Conservation (phyloP, 2,888 invertebrate species). For the Pharmacophagus antenor region DNA sequence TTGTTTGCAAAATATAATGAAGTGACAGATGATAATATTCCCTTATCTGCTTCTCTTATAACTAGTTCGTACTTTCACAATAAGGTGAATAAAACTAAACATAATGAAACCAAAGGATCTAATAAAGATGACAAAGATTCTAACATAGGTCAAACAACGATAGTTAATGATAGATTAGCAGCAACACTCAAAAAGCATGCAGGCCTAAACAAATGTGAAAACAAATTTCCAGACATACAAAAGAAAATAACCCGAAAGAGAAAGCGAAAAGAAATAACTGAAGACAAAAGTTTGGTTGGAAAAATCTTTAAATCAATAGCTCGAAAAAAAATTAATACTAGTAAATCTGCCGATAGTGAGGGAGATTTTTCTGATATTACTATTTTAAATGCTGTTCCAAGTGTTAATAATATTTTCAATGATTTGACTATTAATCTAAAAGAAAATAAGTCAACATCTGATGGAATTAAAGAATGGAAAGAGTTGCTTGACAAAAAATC, state of each 20-base stretch:
- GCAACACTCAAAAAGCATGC: conserved; percentile 68
- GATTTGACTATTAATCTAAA: conserved; percentile 61
- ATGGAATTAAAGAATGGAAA: neutral
- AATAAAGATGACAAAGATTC: conserved; percentile 36
- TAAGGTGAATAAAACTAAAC: conserved; percentile 36
- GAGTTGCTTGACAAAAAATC: conserved; percentile 2
- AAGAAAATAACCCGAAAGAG: conserved; percentile 45
- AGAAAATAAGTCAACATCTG: conserved; percentile 28
- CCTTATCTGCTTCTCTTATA: conserved; percentile 61
- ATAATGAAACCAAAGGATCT: conserved; percentile 27
- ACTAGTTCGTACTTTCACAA: conserved; percentile 74
- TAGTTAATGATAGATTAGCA: conserved; percentile 53
- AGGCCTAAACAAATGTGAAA: conserved; percentile 54
- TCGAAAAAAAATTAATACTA: conserved; percentile 37
- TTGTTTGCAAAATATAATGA: conserved; percentile 63
- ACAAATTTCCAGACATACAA: conserved; percentile 44
- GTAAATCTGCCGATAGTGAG: conserved; percentile 42
- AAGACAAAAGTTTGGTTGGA: conserved; percentile 43
- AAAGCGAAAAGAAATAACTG: conserved; percentile 54
- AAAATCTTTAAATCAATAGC: conserved; percentile 39
- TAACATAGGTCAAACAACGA: conserved; percentile 34
- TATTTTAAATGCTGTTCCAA: conserved; percentile 64
- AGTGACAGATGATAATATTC: conserved; percentile 62
- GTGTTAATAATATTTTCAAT: conserved; percentile 69
- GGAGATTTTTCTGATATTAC: conserved; percentile 37